phyloP scores from a whole-genome alignment of 2,888 invertebrate genomes.

The Argyra leucocephala region DNA sequence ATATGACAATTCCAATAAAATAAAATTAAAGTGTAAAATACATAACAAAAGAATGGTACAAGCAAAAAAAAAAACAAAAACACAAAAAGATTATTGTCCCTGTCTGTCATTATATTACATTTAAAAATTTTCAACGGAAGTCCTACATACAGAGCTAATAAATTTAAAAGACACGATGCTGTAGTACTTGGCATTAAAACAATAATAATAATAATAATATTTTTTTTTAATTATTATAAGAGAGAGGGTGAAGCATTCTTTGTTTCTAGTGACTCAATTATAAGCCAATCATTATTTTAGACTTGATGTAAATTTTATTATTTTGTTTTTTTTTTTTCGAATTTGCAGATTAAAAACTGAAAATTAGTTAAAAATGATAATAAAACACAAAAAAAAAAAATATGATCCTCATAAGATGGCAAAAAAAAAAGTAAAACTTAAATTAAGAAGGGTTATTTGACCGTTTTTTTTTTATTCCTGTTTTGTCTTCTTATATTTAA shows the following conservation, averaged over 20 bases:
- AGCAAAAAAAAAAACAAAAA: background rate
- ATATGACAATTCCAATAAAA: background rate
- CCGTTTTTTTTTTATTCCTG: background rate
- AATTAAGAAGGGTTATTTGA: background rate
- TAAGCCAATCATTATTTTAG: background rate
- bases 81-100: conserved; percentile 41
- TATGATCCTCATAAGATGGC: background rate
- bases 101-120: conserved; percentile 35
- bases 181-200: background rate
- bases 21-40: background rate
- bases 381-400: background rate
- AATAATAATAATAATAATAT: background rate
- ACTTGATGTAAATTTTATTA: background rate
- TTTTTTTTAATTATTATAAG: background rate
- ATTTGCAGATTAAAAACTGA: background rate
- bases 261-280: background rate
- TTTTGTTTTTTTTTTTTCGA: background rate
- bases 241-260: background rate
- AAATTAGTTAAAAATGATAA: background rate
- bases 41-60: conserved; percentile 29
- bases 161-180: background rate
- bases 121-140: conserved; percentile 10
- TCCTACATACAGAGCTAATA: conserved; percentile 19
- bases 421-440: background rate
- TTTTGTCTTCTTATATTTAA: too few species aligned